phyloP scores from a whole-genome alignment of 53 echinoderm and acorn worm species.

The Patiria pectinifera region DNA sequence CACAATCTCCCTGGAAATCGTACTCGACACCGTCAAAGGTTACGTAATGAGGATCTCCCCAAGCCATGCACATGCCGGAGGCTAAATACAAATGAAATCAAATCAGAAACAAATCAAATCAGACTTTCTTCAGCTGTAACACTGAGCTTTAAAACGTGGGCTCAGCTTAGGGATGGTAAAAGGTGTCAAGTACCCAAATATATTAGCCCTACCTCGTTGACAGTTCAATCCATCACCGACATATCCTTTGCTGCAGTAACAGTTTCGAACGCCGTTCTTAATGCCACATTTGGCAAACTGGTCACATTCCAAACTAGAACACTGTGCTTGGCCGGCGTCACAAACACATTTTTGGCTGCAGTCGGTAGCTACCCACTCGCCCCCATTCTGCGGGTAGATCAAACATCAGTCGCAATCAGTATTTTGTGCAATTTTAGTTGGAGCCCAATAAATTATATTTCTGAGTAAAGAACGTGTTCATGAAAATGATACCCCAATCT shows the following conservation, averaged over 20 bases:
- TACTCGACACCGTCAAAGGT: constrained; percentile 54
- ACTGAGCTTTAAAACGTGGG: too few species aligned
- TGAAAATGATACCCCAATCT: too few species aligned
- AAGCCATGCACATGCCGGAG: constrained; percentile 45
- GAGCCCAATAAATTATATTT: too few species aligned
- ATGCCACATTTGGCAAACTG: constrained; percentile 65
- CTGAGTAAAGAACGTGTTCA: too few species aligned
- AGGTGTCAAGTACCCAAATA: too few species aligned
- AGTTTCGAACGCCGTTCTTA: constrained; percentile 73
- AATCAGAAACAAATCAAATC: too few species aligned
- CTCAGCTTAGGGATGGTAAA: too few species aligned
- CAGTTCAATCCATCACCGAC: constrained; percentile 47
- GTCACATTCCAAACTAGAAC: constrained; percentile 39
- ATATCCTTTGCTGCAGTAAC: constrained; percentile 77
- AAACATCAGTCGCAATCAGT: too few species aligned
- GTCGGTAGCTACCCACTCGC: constrained; percentile 30
- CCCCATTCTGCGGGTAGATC: constrained; percentile 53
- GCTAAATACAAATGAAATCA: not conserved
- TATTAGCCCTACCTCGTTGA: constrained; percentile 39
- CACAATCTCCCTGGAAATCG: constrained; percentile 59
- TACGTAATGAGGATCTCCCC: constrained; percentile 69
- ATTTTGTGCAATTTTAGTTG: too few species aligned
- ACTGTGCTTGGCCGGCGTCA: constrained; percentile 29
- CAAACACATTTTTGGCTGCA: constrained; percentile 73
- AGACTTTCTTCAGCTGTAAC: too few species aligned